Percentiles rank a stretch among this genome's conserved stretches.
These are phyloP conservation scores for Orthosia gracilis DNA, from an alignment of 2,888 invertebrate species.

Conservation along the genomic window DNA sequence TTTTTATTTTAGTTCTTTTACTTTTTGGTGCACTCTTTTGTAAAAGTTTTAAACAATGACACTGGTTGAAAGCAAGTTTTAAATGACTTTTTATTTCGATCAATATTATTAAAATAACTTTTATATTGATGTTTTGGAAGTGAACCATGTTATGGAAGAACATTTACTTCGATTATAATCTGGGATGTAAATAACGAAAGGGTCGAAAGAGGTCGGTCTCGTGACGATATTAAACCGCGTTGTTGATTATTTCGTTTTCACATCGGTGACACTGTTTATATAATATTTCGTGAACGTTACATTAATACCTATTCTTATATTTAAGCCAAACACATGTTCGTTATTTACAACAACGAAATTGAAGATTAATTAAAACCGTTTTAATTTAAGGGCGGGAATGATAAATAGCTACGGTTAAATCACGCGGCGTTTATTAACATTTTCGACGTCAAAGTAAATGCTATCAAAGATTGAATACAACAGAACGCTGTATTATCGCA, in stretches of 20 bases:
- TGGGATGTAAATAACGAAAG: constrained; percentile 57
- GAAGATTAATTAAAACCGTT: constrained; percentile 31
- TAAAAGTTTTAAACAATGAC: constrained; percentile 30
- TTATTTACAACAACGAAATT: constrained; percentile 22
- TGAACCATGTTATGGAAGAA: constrained; percentile 33
- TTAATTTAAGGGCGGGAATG: constrained; percentile 25
- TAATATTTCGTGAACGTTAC: constrained; percentile 14
- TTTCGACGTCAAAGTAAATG: constrained; percentile 47
- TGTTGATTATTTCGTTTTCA: constrained; percentile 60
- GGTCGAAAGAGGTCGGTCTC: constrained; percentile 63
- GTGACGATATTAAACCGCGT: constrained; percentile 56
- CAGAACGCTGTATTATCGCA: constrained; percentile 57
- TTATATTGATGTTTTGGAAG: constrained; percentile 27
- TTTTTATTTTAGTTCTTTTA: constrained; percentile 27
- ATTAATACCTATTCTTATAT: constrained; percentile 9
- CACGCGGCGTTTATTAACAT: constrained; percentile 48
- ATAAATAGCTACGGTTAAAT: constrained; percentile 36
- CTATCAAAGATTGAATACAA: constrained; percentile 54
- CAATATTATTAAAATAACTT: constrained; percentile 15
- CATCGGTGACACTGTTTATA: constrained; percentile 41
- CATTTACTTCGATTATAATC: constrained; percentile 53
- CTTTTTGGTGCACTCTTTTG: constrained; percentile 28
- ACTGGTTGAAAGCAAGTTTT: constrained; percentile 7
- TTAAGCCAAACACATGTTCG: constrained; percentile 10
- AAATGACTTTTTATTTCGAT: not conserved